A percentile compares a stretch with the other conserved stretches of the same genome.
These are phyloP conservation scores for Leptopilina boulardi DNA, from an alignment of 1,140 invertebrate species.

Conservation along the genomic window DNA sequence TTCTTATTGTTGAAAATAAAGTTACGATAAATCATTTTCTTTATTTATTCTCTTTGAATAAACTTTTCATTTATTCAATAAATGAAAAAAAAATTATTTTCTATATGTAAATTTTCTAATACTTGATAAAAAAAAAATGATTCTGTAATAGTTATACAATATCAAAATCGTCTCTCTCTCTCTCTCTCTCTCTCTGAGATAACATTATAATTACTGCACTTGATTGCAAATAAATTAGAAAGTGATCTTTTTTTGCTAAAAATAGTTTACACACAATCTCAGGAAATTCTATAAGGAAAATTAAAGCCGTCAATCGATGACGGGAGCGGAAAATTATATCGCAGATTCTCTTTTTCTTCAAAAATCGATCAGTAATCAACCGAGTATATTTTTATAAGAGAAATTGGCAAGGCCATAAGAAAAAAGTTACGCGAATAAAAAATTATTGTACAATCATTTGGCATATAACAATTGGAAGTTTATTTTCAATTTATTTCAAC, in stretches of 20 bases:
- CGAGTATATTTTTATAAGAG: constrained; percentile 46
- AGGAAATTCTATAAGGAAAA: not conserved
- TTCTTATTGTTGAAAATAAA: not conserved
- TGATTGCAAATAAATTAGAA: constrained; percentile 7
- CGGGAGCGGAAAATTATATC: not conserved
- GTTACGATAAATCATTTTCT: constrained; percentile 6
- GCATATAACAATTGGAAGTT: not conserved
- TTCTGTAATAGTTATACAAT: not conserved
- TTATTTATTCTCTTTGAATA: not conserved
- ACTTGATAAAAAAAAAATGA: too few species aligned
- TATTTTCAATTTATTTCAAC: not conserved
- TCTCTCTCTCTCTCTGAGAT: constrained; percentile 8
- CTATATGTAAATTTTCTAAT: not conserved
- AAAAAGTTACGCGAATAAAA: constrained; percentile 46
- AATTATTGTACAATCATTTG: constrained; percentile 32
- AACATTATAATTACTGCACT: not conserved
- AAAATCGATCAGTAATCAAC: constrained; percentile 37
- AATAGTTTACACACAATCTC: not conserved
- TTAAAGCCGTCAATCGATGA: constrained; percentile 3
- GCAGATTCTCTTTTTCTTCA: not conserved
- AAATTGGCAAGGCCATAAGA: constrained; percentile 52
- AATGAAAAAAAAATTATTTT: not conserved
- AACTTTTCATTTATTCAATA: too few species aligned
- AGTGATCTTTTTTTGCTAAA: not conserved
- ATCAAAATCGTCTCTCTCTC: not conserved